Evolutionary conservation across 1,140 invertebrate species (phyloP).

Genomic region (Cheumatopsyche charites): DNA sequence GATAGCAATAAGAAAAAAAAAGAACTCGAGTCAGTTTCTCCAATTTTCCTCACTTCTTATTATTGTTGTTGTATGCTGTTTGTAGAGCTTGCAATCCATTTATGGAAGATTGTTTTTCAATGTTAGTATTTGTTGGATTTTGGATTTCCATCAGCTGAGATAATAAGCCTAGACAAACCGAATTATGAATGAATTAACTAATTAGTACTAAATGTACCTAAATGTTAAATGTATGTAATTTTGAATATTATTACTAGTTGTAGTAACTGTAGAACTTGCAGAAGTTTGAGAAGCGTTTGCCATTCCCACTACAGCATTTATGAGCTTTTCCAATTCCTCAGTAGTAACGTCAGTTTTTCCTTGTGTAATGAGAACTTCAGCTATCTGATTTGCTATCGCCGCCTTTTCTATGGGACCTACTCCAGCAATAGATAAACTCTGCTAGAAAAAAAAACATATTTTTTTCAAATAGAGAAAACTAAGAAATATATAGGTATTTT

Average conservation of each 20-base stretch:
- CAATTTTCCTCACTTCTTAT: conserved; percentile 6
- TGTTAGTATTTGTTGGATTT: not conserved
- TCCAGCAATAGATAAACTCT: conserved; percentile 66
- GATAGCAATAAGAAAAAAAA: too few relatives aligned
- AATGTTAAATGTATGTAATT: too few relatives aligned
- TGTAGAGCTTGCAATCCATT: conserved; percentile 11
- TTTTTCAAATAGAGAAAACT: too few relatives aligned
- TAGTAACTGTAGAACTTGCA: not conserved
- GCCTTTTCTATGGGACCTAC: conserved; percentile 72
- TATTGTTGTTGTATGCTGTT: conserved; percentile 25
- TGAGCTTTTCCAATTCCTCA: conserved; percentile 75
- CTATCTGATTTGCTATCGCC: conserved; percentile 77
- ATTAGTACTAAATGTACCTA: too few relatives aligned
- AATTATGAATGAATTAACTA: too few relatives aligned
- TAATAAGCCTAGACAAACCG: conserved; percentile 23
- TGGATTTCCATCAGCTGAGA: conserved; percentile 19
- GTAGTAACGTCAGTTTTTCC: conserved; percentile 79
- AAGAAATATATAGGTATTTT: too few relatives aligned
- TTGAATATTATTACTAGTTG: not conserved
- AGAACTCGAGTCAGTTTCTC: too few relatives aligned
- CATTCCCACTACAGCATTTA: conserved; percentile 76
- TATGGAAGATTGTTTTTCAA: not conserved
- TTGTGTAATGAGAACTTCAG: conserved; percentile 74
- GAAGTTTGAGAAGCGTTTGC: conserved; percentile 64
- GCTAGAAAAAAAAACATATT: too few relatives aligned